Conservation (phyloP, 2,113 vertebrate species). For the Halcyon malimbica region DNA sequence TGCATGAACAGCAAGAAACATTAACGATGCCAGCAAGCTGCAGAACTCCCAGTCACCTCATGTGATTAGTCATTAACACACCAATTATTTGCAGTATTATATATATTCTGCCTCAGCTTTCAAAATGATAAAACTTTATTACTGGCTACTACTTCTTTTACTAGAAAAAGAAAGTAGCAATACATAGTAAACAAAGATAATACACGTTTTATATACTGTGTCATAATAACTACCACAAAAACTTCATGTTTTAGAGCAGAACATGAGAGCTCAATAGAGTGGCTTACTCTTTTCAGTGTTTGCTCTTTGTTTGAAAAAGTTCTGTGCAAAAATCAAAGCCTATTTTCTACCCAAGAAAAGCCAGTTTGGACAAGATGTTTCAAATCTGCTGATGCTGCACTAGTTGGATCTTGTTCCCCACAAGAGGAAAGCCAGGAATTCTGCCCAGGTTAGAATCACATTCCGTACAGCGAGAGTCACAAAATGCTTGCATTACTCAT, state of each 20-base stretch:
- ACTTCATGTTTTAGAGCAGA: neutral
- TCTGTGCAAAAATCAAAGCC: neutral
- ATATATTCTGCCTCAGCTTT: neutral
- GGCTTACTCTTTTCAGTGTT: neutral
- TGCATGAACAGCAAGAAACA: neutral
- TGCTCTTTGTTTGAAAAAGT: neutral
- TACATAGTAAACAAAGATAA: neutral
- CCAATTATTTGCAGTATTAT: neutral
- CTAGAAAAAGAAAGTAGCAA: neutral
- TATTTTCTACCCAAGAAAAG: neutral
- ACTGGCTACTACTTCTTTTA: neutral
- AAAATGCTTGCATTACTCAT: neutral
- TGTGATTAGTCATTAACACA: neutral
- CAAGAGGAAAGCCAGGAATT: neutral
- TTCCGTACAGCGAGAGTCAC: neutral
- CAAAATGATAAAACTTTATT: neutral
- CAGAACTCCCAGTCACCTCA: neutral
- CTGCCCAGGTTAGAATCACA: neutral
- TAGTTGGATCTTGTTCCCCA: neutral
- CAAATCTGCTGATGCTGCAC: neutral
- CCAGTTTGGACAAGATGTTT: neutral
- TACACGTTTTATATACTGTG: neutral
- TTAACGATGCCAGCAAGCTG: neutral
- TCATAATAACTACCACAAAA: neutral
- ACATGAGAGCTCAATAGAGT: neutral